Conservation (phyloP, 2,113 vertebrate genomes). For the Eurystomus gularis region DNA sequence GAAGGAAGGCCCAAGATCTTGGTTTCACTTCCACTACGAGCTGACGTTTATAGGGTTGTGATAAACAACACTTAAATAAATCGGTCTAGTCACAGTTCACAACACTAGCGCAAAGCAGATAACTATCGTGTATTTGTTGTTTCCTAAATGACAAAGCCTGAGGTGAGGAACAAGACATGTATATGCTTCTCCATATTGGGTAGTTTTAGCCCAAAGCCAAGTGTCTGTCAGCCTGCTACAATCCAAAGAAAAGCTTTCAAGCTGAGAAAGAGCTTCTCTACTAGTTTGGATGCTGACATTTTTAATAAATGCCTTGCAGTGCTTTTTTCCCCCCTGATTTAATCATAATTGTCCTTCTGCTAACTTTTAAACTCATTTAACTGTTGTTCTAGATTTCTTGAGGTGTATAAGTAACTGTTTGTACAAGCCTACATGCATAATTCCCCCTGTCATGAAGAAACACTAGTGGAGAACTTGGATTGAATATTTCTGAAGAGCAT, state of each 20-base stretch:
- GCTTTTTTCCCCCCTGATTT: not conserved
- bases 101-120: not conserved
- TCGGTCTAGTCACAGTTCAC: not conserved
- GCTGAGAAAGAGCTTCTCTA: not conserved
- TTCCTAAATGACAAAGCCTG: not conserved
- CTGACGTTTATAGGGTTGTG: slow-evolving; percentile 21
- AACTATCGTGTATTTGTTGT: not conserved
- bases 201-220: not conserved
- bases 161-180: not conserved
- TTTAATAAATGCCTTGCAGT: not conserved
- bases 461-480: not conserved
- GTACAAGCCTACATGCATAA: not conserved
- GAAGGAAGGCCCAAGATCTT: slow-evolving; percentile 15
- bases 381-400: not conserved
- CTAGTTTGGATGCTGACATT: not conserved
- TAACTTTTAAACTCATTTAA: not conserved
- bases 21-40: not conserved
- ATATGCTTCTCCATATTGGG: not conserved
- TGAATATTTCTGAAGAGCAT: not conserved
- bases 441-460: not conserved
- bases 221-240: not conserved
- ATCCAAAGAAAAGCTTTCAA: not conserved
- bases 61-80: not conserved
- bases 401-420: not conserved
- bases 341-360: not conserved